These are phyloP conservation scores for Tachuris rubrigastra DNA, from an alignment of 2,113 vertebrate species.

Conservation along the genomic window DNA sequence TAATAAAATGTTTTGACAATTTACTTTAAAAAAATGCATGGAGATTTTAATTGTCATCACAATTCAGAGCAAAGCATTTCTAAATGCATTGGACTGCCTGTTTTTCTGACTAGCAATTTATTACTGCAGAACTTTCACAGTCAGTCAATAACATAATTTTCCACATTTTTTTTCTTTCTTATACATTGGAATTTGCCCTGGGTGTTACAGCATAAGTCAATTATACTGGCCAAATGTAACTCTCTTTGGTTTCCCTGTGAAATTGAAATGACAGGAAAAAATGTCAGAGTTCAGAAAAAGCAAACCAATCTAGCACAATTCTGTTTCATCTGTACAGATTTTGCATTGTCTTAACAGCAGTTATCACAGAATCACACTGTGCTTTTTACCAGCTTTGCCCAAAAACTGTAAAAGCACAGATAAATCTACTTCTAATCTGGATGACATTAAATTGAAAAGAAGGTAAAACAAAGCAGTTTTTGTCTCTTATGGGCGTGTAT, in stretches of 20 bases:
- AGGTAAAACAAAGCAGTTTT: slow-evolving; percentile 2
- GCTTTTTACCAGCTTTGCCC: slow-evolving; percentile 25
- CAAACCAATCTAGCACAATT: slow-evolving; percentile 33
- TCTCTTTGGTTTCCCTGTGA: slow-evolving; percentile 36
- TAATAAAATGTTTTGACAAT: not conserved
- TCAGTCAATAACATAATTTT: slow-evolving; percentile 38
- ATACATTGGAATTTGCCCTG: slow-evolving; percentile 36
- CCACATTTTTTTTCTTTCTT: not conserved
- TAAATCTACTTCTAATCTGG: not conserved
- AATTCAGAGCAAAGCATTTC: not conserved
- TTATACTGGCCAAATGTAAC: slow-evolving; percentile 23
- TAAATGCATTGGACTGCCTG: not conserved
- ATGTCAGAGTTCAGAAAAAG: slow-evolving; percentile 49
- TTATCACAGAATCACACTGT: slow-evolving; percentile 29
- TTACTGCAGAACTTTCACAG: not conserved
- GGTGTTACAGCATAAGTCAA: slow-evolving; percentile 44
- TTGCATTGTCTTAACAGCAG: slow-evolving; percentile 41
- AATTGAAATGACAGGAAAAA: slow-evolving; percentile 54
- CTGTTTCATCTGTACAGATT: slow-evolving; percentile 23
- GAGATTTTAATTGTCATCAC: not conserved
- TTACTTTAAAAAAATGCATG: not conserved
- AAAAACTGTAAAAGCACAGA: slow-evolving; percentile 9
- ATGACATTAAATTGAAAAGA: slow-evolving; percentile 22
- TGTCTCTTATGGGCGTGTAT: not conserved
- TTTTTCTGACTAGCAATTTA: slow-evolving; percentile 12